phyloP scores from a whole-genome alignment of 1,140 invertebrate species.

The Portunus trituberculatus region DNA sequence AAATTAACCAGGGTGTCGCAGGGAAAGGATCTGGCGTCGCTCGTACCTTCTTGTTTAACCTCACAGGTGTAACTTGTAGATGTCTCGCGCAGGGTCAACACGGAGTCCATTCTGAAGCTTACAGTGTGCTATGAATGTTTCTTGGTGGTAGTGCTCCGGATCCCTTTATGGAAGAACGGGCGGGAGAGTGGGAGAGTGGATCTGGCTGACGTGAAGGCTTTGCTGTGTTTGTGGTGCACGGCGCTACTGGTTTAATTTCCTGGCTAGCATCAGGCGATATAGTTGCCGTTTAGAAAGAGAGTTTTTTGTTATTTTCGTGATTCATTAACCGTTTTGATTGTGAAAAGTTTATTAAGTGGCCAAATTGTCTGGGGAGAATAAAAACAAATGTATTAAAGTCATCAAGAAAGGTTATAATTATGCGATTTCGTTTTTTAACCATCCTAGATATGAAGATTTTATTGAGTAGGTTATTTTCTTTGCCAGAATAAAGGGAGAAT shows the following conservation, averaged over 20 bases:
- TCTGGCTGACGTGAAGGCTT: not conserved
- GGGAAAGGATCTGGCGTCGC: not conserved
- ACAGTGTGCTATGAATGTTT: not conserved
- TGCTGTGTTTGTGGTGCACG: not conserved
- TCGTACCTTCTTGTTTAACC: not conserved
- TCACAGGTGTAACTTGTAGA: not conserved
- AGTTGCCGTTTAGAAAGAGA: not conserved
- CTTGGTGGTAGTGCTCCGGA: not conserved
- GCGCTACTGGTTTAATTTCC: not conserved
- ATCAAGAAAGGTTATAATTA: not conserved
- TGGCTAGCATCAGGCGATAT: not conserved
- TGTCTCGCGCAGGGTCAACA: not conserved
- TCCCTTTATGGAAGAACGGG: not conserved
- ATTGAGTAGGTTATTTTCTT: not conserved
- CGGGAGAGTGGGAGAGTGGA: not conserved
- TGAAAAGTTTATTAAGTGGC: not conserved
- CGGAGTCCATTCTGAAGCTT: not conserved
- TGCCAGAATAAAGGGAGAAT: not conserved
- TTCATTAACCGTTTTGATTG: not conserved
- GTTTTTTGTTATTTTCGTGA: not conserved
- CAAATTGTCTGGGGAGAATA: not conserved
- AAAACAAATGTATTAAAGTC: not conserved
- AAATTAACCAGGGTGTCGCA: too few species aligned
- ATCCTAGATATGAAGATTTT: not conserved
- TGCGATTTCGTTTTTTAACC: not conserved